Percentiles rank a stretch among this genome's conserved stretches.
phyloP scores from a whole-genome alignment of 2,113 vertebrate genomes.

The Ictidomys tridecemlineatus region DNA sequence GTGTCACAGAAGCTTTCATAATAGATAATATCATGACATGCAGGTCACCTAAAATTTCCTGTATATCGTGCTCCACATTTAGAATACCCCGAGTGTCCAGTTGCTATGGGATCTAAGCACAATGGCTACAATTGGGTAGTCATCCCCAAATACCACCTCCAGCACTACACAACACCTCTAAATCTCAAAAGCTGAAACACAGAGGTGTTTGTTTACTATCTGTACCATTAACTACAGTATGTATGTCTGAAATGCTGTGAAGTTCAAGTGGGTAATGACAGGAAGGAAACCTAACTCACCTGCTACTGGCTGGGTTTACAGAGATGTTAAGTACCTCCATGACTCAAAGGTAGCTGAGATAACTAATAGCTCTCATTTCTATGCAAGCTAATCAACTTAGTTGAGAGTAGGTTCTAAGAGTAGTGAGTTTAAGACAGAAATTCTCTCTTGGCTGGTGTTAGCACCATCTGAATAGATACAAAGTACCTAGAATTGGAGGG shows the following conservation, averaged over 20 bases:
- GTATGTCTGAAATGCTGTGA: background rate
- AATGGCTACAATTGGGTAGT: background rate
- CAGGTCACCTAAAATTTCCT: background rate
- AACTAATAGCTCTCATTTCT: too few relatives aligned
- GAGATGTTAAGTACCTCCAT: background rate
- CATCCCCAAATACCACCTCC: background rate
- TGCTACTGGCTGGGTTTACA: background rate
- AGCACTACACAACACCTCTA: background rate
- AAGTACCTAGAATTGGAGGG: background rate
- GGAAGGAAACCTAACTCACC: background rate
- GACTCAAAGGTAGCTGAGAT: too few relatives aligned
- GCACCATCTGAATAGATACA: background rate
- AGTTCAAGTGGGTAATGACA: background rate
- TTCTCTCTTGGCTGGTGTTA: background rate
- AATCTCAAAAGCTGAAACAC: background rate
- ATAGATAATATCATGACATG: background rate
- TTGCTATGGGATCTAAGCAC: background rate
- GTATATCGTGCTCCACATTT: background rate
- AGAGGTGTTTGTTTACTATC: background rate
- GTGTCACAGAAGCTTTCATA: background rate
- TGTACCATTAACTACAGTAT: background rate
- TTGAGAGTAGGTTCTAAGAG: background rate
- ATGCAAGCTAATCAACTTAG: background rate
- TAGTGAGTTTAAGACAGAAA: conserved; percentile 24
- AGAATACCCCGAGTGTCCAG: background rate